Evolutionary conservation across 2,888 invertebrate species (phyloP), one percentile per base, ranked within the genome.

Genomic region (Lithophane socia): DNA sequence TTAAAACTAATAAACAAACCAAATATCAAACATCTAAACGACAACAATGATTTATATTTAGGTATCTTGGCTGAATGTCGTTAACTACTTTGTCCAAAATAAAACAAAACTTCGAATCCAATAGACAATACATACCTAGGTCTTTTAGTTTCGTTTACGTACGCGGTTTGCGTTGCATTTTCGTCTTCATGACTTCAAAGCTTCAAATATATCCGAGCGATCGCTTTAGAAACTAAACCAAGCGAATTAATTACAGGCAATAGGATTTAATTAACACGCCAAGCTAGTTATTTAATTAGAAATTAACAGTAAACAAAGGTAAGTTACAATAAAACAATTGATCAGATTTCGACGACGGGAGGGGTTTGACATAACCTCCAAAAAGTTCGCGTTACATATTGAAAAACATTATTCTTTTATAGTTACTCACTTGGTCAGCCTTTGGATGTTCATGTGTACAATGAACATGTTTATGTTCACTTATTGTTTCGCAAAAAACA

Each of bases 391-490:
- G 52, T 56, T 54, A 80, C 66, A 54, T 29, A 74, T 65, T 29
- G 79, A 73, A 80, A 68, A 69, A 54, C n/a, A 69, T 69, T 71
- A 84, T 77, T 80, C 64, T 78, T 64, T 4, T 61, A 66, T 21
- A 81, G 85, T 82, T 88, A 95, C 97, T 97, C 92, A 98, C 98
- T 97, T 98, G 97, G 91, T 98, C 97, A 75, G 97, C 97, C 90
- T 97, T 97, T 4, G 98, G 98, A 93, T 98, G 98, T 82, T 97
- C 96, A 88, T 98, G 98, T 70, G 95, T 97, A 93, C 98, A 98
- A 87, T 97, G 97, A 8, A 92, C 92, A 90, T 95, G 93, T 44
- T 86, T 82, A 80, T 94, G 92, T 76, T 92, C 94, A 79, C 86
- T 91, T 44, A 93, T 91, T 84, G 91, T 90, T 86, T 92, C 86